Evolutionary conservation across 2,888 invertebrate genomes (phyloP), one percentile per base, ranked within the genome.

Genomic region (Subacronicta megacephala): DNA sequence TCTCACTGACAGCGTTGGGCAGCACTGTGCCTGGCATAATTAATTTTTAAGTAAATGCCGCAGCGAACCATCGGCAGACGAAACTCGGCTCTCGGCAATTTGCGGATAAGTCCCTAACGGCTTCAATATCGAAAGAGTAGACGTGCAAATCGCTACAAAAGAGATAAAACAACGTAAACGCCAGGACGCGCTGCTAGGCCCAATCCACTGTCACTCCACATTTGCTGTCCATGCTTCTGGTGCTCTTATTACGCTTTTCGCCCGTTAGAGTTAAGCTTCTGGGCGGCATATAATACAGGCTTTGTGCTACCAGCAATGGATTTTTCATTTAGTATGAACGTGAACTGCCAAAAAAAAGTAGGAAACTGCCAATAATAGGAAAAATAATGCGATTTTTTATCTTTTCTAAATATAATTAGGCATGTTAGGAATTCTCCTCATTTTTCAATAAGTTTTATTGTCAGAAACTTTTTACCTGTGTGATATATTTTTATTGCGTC

Each of bases 141-240:
- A 85, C 81, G 81, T 67, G 78, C 52, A 81, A 83, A 84, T 82
- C 80, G 79, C 75, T 66, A 77, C 82, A 84, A 86, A 85, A 75
- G 53, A 60, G 71, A 63, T 66, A 75, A 75, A 62, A 51, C 55
- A 51, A 59, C 59, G 63, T 52, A 44, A 54, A 76, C 54, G 57
- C 74, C 60, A 61, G 60, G 53, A 59, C 57, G 60, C 45, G 54
- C 65, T 51, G 59, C 50, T 65, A 61, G 55, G 47, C 71, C 63
- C 70, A 45, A 51, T 70, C 60, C 60, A 70, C 69, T 78, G 80
- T 76, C 79, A 77, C 62, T 80, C 74, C 62, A 68, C 61, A 66
- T 77, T 78, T 68, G 62, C 69, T 61, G 58, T 51, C 37, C 20
- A 17, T 64, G 50, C 38, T 47, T 44, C 26, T 53, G 29, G 15